phyloP scores from a whole-genome alignment of 2,113 vertebrate genomes.

The Microcebus tavaratra region DNA sequence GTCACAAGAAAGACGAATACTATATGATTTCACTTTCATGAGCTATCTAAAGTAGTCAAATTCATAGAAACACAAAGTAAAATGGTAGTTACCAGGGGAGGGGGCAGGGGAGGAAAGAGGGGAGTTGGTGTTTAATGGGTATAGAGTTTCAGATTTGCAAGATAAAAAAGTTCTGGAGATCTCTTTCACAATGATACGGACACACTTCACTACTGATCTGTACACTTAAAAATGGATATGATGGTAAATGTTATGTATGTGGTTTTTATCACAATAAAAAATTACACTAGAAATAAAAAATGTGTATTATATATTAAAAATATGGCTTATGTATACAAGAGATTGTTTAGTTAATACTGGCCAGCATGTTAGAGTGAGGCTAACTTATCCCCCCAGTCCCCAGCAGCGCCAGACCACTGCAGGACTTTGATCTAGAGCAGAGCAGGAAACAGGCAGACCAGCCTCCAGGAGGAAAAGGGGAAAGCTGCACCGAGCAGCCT shows the following conservation, averaged over 20 bases:
- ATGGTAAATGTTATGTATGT: neutral
- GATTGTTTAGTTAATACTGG: neutral
- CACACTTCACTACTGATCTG: neutral
- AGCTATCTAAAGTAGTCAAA: neutral
- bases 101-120: rapidly evolving
- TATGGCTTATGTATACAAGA: neutral
- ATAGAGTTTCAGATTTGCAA: neutral
- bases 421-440: neutral
- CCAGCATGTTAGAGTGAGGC: neutral
- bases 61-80: neutral
- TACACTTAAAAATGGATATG: neutral
- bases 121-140: neutral
- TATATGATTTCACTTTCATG: neutral
- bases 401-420: neutral
- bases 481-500: neutral
- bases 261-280: neutral
- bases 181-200: neutral
- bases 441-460: neutral
- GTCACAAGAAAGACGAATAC: neutral
- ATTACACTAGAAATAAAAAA: neutral
- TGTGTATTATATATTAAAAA: neutral
- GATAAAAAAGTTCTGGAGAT: neutral
- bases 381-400: neutral
- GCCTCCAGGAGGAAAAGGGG: neutral
- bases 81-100: neutral